Conservation (phyloP, 2,113 vertebrate genomes). For the Symphodus melops region DNA sequence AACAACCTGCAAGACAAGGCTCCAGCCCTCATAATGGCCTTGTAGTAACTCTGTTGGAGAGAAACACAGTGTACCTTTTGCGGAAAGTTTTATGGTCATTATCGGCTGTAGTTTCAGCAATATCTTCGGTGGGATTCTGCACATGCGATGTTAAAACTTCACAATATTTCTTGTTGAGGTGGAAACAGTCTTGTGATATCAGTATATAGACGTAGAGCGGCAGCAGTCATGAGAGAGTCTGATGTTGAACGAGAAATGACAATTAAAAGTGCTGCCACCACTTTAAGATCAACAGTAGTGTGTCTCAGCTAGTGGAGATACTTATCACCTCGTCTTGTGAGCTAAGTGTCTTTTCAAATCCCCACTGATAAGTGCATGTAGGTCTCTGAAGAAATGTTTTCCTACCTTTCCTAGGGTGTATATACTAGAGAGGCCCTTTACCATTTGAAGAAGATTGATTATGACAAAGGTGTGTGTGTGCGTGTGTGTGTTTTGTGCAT, state of each 20-base stretch:
- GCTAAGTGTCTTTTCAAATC: too few species aligned
- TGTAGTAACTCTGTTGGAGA: constrained; percentile 52
- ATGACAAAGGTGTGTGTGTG: constrained; percentile 48
- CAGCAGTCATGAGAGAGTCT: too few species aligned
- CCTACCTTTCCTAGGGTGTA: constrained; percentile 41
- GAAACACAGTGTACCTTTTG: constrained; percentile 33
- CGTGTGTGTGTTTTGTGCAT: constrained; percentile 45
- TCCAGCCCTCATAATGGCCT: constrained; percentile 56
- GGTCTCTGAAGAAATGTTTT: constrained; percentile 53
- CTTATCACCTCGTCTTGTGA: too few species aligned
- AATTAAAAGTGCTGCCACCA: too few species aligned
- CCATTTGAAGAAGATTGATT: constrained; percentile 57
- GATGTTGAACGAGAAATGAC: too few species aligned
- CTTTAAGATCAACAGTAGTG: too few species aligned
- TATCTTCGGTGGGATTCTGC: constrained; percentile 54
- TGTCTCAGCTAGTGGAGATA: too few species aligned
- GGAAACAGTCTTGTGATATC: too few species aligned
- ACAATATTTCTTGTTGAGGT: too few species aligned
- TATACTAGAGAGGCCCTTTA: constrained; percentile 52
- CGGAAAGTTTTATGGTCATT: constrained; percentile 33
- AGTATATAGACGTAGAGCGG: too few species aligned
- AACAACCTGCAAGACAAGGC: constrained; percentile 77
- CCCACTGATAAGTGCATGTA: constrained; percentile 41
- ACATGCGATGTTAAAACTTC: background rate
- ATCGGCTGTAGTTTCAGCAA: constrained; percentile 44